Evolutionary conservation across 2,113 vertebrate genomes (phyloP).

Genomic region (Pteropus alecto): DNA sequence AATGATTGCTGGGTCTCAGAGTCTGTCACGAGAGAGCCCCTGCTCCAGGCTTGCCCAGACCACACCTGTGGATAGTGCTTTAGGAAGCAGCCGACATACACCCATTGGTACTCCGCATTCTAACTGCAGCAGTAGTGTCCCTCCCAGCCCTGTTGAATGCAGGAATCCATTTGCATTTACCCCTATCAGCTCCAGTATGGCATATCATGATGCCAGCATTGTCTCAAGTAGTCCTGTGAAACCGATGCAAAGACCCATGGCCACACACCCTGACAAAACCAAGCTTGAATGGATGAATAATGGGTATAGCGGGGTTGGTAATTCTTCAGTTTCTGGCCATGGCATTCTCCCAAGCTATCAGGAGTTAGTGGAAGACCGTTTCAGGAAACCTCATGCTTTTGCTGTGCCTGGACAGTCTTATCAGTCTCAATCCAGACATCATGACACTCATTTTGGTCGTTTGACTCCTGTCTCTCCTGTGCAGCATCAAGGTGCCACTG

Average conservation of each 20-base stretch:
- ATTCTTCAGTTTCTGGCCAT: conserved; percentile 84
- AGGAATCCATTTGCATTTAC: conserved; percentile 98
- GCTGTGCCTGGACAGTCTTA: conserved; percentile 95
- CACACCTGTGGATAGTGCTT: conserved; percentile 93
- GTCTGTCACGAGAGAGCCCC: conserved; percentile 92
- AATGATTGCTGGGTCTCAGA: conserved; percentile 89
- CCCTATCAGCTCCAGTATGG: conserved; percentile 96
- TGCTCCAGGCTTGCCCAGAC: conserved; percentile 91
- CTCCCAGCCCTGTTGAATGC: conserved; percentile 97
- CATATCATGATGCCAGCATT: conserved; percentile 93
- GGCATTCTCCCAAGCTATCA: conserved; percentile 95
- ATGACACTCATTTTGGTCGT: conserved; percentile 92
- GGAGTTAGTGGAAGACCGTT: conserved; percentile 95
- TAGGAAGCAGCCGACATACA: conserved; percentile 95
- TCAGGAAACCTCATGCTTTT: conserved; percentile 97
- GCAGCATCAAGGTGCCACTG: conserved; percentile 90
- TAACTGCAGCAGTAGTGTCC: conserved; percentile 96
- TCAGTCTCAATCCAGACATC: conserved; percentile 91
- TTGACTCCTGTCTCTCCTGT: conserved; percentile 96
- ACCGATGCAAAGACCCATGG: conserved; percentile 98
- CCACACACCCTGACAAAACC: conserved; percentile 97
- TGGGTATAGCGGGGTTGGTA: conserved; percentile 86
- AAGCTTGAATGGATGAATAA: conserved; percentile 99
- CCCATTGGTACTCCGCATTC: conserved; percentile 96
- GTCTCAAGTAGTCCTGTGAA: conserved; percentile 97